These are phyloP conservation scores for Mus minutoides DNA, from an alignment of 2,797 vertebrate genomes.

Conservation along the genomic window DNA sequence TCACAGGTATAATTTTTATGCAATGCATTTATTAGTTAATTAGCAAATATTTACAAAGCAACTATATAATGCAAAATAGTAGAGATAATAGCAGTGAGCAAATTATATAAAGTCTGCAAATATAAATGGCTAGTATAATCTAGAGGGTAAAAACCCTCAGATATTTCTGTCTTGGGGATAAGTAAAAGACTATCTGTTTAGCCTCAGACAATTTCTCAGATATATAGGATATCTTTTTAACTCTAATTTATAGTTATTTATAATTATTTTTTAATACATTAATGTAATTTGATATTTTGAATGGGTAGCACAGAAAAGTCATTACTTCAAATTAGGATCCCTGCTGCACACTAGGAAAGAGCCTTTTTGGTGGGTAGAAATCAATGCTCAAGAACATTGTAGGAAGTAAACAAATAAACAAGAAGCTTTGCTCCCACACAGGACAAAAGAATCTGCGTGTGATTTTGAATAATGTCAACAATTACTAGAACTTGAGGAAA, in stretches of 20 bases:
- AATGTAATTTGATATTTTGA: not conserved
- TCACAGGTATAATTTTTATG: not conserved
- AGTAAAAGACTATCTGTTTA: not conserved
- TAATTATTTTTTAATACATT: not conserved
- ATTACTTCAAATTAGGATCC: not conserved
- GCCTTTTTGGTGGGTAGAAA: not conserved
- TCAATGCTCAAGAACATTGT: not conserved
- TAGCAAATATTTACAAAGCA: slow-evolving; percentile 11
- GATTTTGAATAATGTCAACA: not conserved
- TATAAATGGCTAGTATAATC: not conserved
- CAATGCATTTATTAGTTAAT: not conserved
- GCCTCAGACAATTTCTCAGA: not conserved
- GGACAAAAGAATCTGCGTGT: not conserved
- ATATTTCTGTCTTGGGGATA: not conserved
- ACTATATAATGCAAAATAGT: not conserved
- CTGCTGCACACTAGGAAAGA: not conserved
- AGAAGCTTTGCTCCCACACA: not conserved
- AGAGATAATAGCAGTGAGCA: not conserved
- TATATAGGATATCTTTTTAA: not conserved
- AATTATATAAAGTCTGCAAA: not conserved
- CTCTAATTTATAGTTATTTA: not conserved
- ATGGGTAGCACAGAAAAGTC: not conserved
- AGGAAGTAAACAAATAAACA: not conserved
- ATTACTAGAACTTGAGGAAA: not conserved
- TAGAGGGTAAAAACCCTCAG: not conserved